Percentiles rank a stretch among this genome's conserved stretches.
Conservation (phyloP, 1,140 invertebrate species). For the Listronotus bonariensis region DNA sequence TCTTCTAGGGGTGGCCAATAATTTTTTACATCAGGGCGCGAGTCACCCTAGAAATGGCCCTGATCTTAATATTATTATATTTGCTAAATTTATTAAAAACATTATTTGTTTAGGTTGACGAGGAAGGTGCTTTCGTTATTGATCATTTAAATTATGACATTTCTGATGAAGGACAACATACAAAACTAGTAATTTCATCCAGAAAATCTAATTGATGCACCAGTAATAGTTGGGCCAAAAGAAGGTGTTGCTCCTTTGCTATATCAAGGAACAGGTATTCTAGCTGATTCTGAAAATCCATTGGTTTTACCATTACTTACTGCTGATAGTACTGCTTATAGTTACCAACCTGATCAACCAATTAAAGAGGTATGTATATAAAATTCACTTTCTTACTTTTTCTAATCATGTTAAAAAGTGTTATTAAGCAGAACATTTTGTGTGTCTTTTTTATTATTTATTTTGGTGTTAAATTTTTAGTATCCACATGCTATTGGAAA, state of each 20-base stretch:
- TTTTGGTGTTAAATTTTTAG: conserved; percentile 52
- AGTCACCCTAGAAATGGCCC: too few species aligned
- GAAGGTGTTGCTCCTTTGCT: conserved; percentile 73
- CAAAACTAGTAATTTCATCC: conserved; percentile 86
- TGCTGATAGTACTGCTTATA: conserved; percentile 93
- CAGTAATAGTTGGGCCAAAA: conserved; percentile 83
- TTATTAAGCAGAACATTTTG: too few species aligned
- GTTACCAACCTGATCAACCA: conserved; percentile 84
- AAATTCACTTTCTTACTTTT: too few species aligned
- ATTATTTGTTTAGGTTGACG: conserved; percentile 73
- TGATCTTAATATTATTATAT: too few species aligned
- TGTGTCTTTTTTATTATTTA: too few species aligned
- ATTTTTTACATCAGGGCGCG: too few species aligned
- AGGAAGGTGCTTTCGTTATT: conserved; percentile 92
- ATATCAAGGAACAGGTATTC: conserved; percentile 89
- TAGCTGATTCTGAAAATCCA: conserved; percentile 91
- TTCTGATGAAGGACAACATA: conserved; percentile 88
- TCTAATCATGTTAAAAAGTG: too few species aligned
- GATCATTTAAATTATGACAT: conserved; percentile 93
- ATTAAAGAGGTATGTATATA: conserved; percentile 71
- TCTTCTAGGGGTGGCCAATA: too few species aligned
- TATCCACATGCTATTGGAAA: conserved; percentile 95
- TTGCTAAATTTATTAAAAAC: too few species aligned
- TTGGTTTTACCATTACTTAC: conserved; percentile 90
- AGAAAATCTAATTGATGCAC: conserved; percentile 85